These are phyloP conservation scores for Chelmon rostratus DNA, from an alignment of 2,797 vertebrate genomes.

Conservation along the genomic window DNA sequence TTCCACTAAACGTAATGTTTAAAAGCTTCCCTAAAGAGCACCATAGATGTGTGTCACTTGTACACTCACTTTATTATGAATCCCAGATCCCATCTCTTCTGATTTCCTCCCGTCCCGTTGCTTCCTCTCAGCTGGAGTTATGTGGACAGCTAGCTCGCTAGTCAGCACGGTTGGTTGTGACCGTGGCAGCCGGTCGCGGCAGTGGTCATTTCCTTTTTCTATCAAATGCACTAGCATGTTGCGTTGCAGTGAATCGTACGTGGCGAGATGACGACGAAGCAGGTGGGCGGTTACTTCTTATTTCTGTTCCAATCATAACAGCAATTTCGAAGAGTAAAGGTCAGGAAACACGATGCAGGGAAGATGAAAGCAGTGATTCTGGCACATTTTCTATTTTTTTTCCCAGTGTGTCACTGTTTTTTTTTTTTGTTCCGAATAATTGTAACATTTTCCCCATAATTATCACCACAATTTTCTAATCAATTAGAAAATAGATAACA, in stretches of 20 bases:
- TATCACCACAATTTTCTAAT: background rate
- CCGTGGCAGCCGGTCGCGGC: accelerated
- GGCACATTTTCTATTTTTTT: background rate
- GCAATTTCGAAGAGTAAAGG: background rate
- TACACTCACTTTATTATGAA: slow-evolving; percentile 70
- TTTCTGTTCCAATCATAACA: background rate
- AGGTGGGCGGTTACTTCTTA: slow-evolving; percentile 53
- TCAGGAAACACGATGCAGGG: background rate
- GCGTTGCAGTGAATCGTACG: slow-evolving; percentile 76
- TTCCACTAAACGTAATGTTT: background rate
- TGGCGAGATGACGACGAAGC: slow-evolving; percentile 72
- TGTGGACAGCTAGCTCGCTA: slow-evolving; percentile 38
- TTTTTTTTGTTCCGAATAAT: background rate
- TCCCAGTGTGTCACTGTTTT: background rate
- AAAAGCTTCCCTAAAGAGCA: background rate
- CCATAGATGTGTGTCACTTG: background rate
- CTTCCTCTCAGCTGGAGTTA: slow-evolving; percentile 47
- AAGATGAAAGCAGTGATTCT: background rate
- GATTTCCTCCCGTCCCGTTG: slow-evolving; percentile 25
- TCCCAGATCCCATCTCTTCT: slow-evolving; percentile 42
- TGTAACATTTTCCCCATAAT: background rate
- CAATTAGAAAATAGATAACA: no score
- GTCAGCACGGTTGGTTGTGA: slow-evolving; percentile 15
- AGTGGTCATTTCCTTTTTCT: slow-evolving; percentile 55
- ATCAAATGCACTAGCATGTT: slow-evolving; percentile 60